These are phyloP conservation scores for Talpa occidentalis DNA, from an alignment of 2,113 vertebrate genomes.

Conservation along the genomic window DNA sequence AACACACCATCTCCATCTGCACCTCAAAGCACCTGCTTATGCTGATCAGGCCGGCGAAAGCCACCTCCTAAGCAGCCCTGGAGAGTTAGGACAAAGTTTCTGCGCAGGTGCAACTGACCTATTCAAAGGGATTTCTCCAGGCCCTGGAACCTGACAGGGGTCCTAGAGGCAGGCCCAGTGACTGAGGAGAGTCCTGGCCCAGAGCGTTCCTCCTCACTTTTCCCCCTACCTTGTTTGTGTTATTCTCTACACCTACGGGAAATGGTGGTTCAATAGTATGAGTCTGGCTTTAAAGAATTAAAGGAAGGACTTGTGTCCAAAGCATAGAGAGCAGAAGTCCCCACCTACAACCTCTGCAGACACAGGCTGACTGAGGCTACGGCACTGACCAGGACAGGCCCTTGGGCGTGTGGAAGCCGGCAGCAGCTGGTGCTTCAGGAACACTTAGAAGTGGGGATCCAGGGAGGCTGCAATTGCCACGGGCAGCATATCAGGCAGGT, in stretches of 20 bases:
- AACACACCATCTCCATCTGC: not conserved
- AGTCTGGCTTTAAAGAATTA: not conserved
- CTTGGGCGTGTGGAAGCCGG: not conserved
- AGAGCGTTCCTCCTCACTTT: not conserved
- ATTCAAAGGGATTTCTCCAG: not conserved
- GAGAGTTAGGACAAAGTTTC: not conserved
- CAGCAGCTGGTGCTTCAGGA: not conserved
- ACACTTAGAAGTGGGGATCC: not conserved
- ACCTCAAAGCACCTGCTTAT: not conserved
- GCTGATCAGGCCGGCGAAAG: not conserved
- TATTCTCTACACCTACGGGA: not conserved
- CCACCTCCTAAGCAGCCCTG: not conserved
- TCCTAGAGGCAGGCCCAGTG: not conserved
- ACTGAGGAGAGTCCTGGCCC: not conserved
- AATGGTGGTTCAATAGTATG: not conserved
- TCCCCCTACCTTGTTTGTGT: not conserved
- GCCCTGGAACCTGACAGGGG: not conserved
- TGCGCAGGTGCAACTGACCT: not conserved
- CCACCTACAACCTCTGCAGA: too few species aligned
- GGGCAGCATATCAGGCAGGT: not conserved
- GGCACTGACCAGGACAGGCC: not conserved
- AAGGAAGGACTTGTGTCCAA: not conserved
- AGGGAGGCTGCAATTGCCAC: not conserved
- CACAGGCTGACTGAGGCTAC: not conserved
- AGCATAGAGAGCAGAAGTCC: not conserved